These are phyloP conservation scores for Malacoctenus gilli DNA, from an alignment of 2,797 vertebrate species.

Conservation along the genomic window DNA sequence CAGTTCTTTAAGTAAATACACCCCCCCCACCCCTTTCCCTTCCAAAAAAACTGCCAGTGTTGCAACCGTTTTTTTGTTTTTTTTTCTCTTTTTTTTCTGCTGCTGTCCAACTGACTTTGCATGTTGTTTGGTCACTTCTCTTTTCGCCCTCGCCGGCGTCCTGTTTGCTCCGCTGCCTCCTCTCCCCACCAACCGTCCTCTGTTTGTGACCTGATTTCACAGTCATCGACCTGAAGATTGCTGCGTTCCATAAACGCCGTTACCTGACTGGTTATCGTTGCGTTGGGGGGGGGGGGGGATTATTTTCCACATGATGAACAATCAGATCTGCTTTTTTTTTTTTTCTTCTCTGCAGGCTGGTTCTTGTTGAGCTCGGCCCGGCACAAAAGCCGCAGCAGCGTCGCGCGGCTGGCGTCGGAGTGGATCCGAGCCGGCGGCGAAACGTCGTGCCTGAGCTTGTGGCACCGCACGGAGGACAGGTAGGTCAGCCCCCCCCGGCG, in stretches of 20 bases:
- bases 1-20: not conserved
- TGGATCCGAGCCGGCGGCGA: conserved; percentile 63
- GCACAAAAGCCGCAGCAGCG: conserved; percentile 43
- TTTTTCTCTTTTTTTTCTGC: too few species aligned
- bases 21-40: too few species aligned
- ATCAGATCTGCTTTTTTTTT: conserved; percentile 11
- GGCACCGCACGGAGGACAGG: conserved; percentile 78
- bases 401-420: conserved; percentile 79
- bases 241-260: too few species aligned
- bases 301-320: too few species aligned
- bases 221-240: too few species aligned
- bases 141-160: conserved; percentile 21
- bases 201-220: not conserved
- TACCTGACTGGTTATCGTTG: too few species aligned
- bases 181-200: not conserved
- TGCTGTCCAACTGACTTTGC: conserved; percentile 5
- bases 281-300: too few species aligned
- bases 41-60: not conserved
- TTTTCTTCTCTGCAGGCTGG: conserved; percentile 63
- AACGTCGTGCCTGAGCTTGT: conserved; percentile 74
- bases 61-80: too few species aligned
- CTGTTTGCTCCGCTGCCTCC: conserved; percentile 6
- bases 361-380: conserved; percentile 76
- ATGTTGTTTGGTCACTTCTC: conserved; percentile 30
- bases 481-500: too few species aligned